Evolutionary conservation across 1,140 invertebrate genomes (phyloP).

Genomic region (Leucophenga varia): DNA sequence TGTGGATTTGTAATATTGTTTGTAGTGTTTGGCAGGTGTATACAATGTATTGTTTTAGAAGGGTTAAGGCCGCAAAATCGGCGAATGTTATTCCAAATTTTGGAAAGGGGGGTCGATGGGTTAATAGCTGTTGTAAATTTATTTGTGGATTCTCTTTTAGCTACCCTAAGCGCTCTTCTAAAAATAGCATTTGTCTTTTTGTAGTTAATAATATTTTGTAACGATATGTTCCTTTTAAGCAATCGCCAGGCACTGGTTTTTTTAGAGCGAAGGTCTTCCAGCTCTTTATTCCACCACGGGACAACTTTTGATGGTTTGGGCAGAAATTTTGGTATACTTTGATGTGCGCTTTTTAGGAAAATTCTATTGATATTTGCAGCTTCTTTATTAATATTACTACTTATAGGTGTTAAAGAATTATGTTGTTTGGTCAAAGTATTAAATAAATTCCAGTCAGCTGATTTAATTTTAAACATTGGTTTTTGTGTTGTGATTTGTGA

Average conservation of each 20-base stretch:
- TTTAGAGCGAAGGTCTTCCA: not conserved
- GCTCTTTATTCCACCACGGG: constrained; percentile 12
- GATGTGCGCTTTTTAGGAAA: no score
- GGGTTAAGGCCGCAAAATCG: constrained; percentile 6
- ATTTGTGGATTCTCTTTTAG: constrained; percentile 9
- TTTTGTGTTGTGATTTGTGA: no score
- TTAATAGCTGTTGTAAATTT: constrained; percentile 14
- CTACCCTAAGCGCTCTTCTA: constrained; percentile 8
- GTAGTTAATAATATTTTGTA: constrained; percentile 10
- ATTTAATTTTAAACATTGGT: no score
- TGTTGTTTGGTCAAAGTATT: no score
- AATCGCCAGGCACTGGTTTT: constrained; percentile 4
- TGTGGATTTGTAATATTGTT: not conserved
- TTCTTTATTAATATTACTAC: no score
- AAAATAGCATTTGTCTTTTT: constrained; percentile 8
- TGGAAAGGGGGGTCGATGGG: constrained; percentile 1
- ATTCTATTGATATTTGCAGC: no score
- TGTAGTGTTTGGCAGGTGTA: not conserved
- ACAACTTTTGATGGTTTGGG: not conserved
- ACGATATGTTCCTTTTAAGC: constrained; percentile 3
- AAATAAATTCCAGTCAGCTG: no score
- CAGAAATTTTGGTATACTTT: no score
- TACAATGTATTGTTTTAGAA: constrained; percentile 1
- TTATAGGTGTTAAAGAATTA: no score
- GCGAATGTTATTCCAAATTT: constrained; percentile 11